Conservation (phyloP, 2,113 vertebrate genomes). For the Corythornis vintsioides region DNA sequence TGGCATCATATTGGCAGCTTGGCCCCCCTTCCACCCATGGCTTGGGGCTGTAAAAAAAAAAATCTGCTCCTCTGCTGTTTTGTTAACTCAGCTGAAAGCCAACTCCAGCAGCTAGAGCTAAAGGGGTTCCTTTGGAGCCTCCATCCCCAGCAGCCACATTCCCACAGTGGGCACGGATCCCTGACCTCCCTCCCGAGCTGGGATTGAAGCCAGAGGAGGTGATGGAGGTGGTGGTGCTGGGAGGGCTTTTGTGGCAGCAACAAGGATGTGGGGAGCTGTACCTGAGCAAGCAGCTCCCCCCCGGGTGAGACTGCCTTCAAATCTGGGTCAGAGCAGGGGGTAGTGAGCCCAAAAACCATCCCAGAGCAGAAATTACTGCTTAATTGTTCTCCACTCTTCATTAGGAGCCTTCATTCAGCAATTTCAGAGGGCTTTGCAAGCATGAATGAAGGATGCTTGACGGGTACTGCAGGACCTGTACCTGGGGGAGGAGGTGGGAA, state of each 20-base stretch:
- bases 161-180: fast-evolving
- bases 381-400: neutral
- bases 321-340: neutral
- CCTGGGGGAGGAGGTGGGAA: neutral
- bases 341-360: fast-evolving
- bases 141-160: neutral
- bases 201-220: neutral
- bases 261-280: neutral
- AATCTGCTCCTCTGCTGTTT: neutral
- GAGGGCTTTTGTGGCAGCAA: neutral
- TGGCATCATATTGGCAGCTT: neutral
- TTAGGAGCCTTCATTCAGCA: neutral
- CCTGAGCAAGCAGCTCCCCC: fast-evolving
- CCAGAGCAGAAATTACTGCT: neutral
- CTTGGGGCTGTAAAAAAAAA: no score
- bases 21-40: fast-evolving
- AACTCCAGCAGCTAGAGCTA: fast-evolving
- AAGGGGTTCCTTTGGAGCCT: neutral
- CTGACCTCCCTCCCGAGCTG: neutral
- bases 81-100: neutral
- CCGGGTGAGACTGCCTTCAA: neutral
- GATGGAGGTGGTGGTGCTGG: neutral
- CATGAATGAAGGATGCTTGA: neutral
- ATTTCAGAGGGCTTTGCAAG: neutral
- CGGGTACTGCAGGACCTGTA: neutral